A percentile compares a stretch with the other conserved stretches of the same genome.
Conservation (phyloP, 2,797 vertebrate genomes). For the Apogon talboti region DNA sequence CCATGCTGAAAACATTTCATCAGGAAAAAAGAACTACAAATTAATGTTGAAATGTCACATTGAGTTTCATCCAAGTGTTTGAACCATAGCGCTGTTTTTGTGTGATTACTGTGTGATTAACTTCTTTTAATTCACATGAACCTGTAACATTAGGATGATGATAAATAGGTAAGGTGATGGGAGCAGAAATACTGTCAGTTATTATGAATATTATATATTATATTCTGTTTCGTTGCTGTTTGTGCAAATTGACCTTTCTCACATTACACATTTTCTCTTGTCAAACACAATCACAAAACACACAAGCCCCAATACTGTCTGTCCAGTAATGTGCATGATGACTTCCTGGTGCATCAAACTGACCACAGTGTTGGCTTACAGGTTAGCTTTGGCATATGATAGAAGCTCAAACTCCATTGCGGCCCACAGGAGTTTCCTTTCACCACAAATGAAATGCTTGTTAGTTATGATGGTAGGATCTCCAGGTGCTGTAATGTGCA, state of each 20-base stretch:
- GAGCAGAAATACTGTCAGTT: too few species aligned
- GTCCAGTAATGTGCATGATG: slow-evolving; percentile 1
- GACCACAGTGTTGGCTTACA: slow-evolving; percentile 1
- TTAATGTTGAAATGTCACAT: slow-evolving; percentile 31
- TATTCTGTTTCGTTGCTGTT: neutral
- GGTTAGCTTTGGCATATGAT: neutral
- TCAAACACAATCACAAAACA: too few species aligned
- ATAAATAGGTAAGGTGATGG: too few species aligned
- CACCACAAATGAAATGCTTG: neutral
- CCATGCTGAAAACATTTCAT: slow-evolving; percentile 58
- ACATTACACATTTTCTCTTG: neutral
- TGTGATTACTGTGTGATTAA: too few species aligned
- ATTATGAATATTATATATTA: neutral
- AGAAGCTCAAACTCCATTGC: neutral
- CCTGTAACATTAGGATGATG: too few species aligned
- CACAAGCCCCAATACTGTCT: neutral
- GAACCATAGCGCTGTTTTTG: neutral
- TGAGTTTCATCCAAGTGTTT: slow-evolving; percentile 20
- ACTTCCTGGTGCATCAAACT: neutral
- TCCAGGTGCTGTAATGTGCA: slow-evolving; percentile 10
- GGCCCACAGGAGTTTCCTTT: neutral
- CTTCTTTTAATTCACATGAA: too few species aligned
- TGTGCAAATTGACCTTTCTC: too few species aligned
- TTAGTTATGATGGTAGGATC: neutral
- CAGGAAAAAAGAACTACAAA: slow-evolving; percentile 40